Evolutionary conservation across 2,888 invertebrate species (phyloP).

Genomic region (Lymantria dispar): DNA sequence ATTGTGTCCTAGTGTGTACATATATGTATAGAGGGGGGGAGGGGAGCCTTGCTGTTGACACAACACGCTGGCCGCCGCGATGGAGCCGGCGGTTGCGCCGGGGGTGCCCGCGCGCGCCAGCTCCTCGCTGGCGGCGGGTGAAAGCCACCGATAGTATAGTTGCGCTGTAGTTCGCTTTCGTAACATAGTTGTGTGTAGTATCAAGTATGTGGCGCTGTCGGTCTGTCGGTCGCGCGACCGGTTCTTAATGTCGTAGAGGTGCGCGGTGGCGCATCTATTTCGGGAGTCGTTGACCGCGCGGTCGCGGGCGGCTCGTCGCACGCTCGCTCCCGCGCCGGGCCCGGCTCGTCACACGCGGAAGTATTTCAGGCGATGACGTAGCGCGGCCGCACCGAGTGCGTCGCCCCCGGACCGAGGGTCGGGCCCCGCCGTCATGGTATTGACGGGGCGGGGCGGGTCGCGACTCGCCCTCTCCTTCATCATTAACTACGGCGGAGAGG

Average conservation of each 20-base stretch:
- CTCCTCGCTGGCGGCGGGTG: conserved; percentile 47
- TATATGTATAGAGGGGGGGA: conserved; percentile 7
- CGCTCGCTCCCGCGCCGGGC: conserved; percentile 54
- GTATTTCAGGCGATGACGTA: conserved; percentile 65
- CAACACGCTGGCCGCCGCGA: conserved; percentile 19
- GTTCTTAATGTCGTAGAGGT: conserved; percentile 72
- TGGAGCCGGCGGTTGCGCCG: conserved; percentile 10
- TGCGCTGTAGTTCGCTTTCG: conserved; percentile 76
- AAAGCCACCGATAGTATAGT: conserved; percentile 71
- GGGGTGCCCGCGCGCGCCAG: conserved; percentile 14
- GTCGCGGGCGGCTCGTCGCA: conserved; percentile 62
- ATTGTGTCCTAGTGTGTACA: conserved; percentile 1
- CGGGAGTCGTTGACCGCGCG: conserved; percentile 80
- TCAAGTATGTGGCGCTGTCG: conserved; percentile 51
- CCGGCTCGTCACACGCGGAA: conserved; percentile 39
- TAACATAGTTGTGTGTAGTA: conserved; percentile 68
- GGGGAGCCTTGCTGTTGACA: conserved; percentile 1
- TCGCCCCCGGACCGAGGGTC: conserved; percentile 42
- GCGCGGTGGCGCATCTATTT: conserved; percentile 75
- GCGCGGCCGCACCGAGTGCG: conserved; percentile 37
- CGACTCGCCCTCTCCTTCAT: conserved; percentile 42
- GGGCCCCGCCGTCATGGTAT: conserved; percentile 51
- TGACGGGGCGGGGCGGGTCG: conserved; percentile 62
- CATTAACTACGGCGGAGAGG: conserved; percentile 53
- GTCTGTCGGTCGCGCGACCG: conserved; percentile 53